Conservation (phyloP, 2,888 invertebrate genomes). For the Ophion ventricosus region DNA sequence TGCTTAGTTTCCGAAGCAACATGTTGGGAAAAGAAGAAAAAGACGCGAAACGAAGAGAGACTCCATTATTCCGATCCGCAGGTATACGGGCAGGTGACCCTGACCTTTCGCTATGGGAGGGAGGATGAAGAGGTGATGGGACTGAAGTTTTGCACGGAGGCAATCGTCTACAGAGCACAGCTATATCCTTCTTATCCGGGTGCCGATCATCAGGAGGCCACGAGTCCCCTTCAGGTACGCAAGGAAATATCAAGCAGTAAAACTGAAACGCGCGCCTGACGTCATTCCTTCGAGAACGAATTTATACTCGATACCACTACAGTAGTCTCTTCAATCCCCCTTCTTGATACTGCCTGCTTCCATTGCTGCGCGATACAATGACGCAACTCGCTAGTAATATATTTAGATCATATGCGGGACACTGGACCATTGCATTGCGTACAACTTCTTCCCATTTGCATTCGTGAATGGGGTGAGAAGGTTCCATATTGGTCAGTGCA, state of each 20-base stretch:
- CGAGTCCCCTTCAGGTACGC: constrained; percentile 91
- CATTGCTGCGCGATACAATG: background rate
- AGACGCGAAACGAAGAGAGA: background rate
- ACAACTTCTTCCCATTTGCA: background rate
- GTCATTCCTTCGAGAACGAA: background rate
- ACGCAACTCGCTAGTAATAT: background rate
- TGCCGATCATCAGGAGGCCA: constrained; percentile 85
- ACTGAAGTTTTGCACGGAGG: constrained; percentile 98
- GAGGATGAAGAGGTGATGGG: constrained; percentile 99
- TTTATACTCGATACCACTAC: constrained; percentile 20
- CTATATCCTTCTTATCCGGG: constrained; percentile 89
- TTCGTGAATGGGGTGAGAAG: background rate
- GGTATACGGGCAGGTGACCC: constrained; percentile 92
- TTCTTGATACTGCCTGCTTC: background rate
- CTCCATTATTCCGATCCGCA: constrained; percentile 64
- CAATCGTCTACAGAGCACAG: constrained; percentile 95
- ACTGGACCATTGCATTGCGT: background rate
- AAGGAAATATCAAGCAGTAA: constrained; percentile 33
- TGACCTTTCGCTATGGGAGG: constrained; percentile 98
- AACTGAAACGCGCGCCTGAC: background rate
- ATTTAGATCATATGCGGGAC: background rate
- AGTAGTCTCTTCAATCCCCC: constrained; percentile 21
- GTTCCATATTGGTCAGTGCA: background rate
- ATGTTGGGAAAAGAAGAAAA: constrained; percentile 9
- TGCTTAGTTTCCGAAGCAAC: background rate